Evolutionary conservation across 2,888 invertebrate species (phyloP), one percentile per base, ranked within the genome.

Genomic region (Escarpia spicata): DNA sequence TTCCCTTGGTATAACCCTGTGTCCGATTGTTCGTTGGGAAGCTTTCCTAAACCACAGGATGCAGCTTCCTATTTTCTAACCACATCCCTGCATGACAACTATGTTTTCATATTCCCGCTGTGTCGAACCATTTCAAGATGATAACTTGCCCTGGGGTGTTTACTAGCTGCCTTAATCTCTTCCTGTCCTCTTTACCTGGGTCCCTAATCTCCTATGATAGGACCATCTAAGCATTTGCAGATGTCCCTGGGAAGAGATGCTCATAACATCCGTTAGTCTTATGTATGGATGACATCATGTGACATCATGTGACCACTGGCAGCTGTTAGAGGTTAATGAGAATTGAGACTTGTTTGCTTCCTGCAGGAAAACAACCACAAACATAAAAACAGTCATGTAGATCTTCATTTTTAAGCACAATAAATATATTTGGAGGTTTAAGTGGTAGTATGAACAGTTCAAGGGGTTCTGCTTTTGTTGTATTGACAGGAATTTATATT

Each of bases 61-160:
- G n/a, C 26, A 26, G 75, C 26, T 75, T 75, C 75, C 26, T 75
- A 75, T 75, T 75, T 75, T 26, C 75, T 6, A n/a, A 75, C 75
- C 75, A 75, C 75, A 75, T 75, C 75, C 75, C n/a, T 75, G n/a
- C 75, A 75, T 75, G 19, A 75, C 75, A 75, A 75, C 26, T 75
- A 15, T 75, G 75, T 75, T 75, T 75, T 75, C 75, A 75, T 75
- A 75, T 75, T 75, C 75, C 75, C n/a, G 75, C 75, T 75, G 75
- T 75, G 75, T 26, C 3, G 75, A 75, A 75, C 19, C 75, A 75
- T 75, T 75, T 75, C 75, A 75, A 75, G 75, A n/a, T 60, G 60
- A 60, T 75, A 75, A 26, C 75, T 75, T 75, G 75, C 75, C 75
- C 75, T 75, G 75, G 75, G 75, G 75, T 75, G 75, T 75, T 75